phyloP scores from a whole-genome alignment of 2,797 vertebrate genomes.

The Sternarchorhynchus goeldii region DNA sequence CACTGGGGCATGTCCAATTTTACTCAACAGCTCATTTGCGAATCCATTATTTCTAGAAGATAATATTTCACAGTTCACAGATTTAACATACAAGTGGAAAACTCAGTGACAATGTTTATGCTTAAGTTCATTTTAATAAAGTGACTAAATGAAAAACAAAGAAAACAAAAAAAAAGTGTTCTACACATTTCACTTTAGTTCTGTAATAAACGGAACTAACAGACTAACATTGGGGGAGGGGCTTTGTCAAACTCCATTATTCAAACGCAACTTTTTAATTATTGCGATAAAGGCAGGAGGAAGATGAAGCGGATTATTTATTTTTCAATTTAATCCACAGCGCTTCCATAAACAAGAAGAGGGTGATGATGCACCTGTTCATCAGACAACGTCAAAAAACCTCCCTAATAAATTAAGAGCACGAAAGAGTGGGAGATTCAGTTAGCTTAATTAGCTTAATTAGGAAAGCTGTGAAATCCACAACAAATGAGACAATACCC shows the following conservation, averaged over 20 bases:
- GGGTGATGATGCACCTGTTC: conserved; percentile 71
- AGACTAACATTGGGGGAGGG: conserved; percentile 45
- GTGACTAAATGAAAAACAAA: conserved; percentile 39
- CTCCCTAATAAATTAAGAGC: conserved; percentile 64
- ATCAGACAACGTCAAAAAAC: conserved; percentile 64
- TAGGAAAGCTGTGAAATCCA: conserved; percentile 65
- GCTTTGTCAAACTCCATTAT: conserved; percentile 65
- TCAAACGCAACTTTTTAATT: conserved; percentile 71
- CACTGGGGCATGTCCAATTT: conserved; percentile 34
- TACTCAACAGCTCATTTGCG: conserved; percentile 20
- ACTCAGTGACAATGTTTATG: conserved; percentile 28
- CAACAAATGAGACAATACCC: conserved; percentile 33
- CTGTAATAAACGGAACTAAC: conserved; percentile 39
- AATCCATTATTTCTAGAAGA: conserved; percentile 29
- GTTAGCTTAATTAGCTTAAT: conserved; percentile 69
- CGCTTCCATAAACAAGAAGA: conserved; percentile 55
- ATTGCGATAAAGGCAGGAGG: conserved; percentile 61
- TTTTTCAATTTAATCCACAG: conserved; percentile 63
- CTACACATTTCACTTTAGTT: conserved; percentile 37
- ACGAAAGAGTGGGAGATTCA: conserved; percentile 71
- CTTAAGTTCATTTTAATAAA: conserved; percentile 32
- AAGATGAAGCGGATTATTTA: conserved; percentile 67
- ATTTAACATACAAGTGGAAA: conserved; percentile 36
- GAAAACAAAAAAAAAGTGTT: conserved; percentile 31
- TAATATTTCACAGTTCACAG: conserved; percentile 22